phyloP scores from a whole-genome alignment of 2,888 invertebrate genomes.

The Cephus rjabovi region DNA sequence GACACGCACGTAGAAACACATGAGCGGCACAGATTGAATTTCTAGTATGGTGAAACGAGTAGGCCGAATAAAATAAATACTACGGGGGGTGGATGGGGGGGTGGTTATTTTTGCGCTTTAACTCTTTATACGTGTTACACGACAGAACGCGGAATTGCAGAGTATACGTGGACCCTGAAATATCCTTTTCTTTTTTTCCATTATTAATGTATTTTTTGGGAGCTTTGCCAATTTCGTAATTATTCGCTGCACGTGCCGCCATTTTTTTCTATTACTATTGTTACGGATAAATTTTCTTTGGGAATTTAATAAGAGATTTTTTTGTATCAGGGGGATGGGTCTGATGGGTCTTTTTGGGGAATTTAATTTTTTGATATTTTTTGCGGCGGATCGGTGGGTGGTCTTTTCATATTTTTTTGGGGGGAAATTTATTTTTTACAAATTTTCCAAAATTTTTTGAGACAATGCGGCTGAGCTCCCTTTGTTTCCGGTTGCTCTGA shows the following conservation, averaged over 20 bases:
- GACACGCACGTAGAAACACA: constrained; percentile 17
- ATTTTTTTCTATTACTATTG: neutral
- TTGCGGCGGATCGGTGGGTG: no score
- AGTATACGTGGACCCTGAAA: neutral
- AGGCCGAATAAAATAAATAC: constrained; percentile 60
- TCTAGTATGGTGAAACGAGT: constrained; percentile 50
- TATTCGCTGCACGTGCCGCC: neutral
- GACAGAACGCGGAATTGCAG: no score
- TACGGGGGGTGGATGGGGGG: constrained; percentile 27
- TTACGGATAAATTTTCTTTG: neutral
- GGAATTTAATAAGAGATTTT: neutral
- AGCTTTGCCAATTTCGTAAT: neutral
- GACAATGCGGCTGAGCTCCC: neutral
- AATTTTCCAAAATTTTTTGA: neutral
- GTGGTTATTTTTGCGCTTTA: no score
- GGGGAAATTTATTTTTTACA: no score
- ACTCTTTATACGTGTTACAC: no score
- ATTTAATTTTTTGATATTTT: neutral
- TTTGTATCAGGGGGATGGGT: neutral
- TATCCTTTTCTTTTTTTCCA: neutral
- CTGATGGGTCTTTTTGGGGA: neutral
- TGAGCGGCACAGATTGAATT: constrained; percentile 16
- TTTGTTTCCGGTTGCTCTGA: neutral
- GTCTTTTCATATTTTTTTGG: no score
- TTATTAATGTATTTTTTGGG: neutral